A percentile compares a stretch with the other conserved stretches of the same genome.
These are phyloP conservation scores for Lithophane ornitopus DNA, from an alignment of 2,888 invertebrate species.

Conservation along the genomic window DNA sequence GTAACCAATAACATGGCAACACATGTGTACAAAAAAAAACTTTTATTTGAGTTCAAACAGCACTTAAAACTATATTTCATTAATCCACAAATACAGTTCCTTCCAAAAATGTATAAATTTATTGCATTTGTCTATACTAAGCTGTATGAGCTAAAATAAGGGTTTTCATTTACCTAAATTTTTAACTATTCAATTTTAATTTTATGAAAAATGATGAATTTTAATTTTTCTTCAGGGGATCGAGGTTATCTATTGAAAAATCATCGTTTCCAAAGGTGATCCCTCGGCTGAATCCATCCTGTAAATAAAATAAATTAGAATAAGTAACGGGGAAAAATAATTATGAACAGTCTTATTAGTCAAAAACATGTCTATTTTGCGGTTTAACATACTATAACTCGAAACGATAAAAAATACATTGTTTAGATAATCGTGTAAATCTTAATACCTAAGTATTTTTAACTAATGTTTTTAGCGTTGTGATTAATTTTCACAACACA, in stretches of 20 bases:
- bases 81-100: constrained; percentile 68
- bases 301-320: constrained; percentile 76
- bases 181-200: constrained; percentile 73
- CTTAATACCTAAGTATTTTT: background rate
- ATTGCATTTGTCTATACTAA: constrained; percentile 77
- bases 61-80: constrained; percentile 72
- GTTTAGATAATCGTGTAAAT: background rate
- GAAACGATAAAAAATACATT: no score
- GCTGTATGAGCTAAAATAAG: constrained; percentile 80
- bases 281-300: constrained; percentile 97
- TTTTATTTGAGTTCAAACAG: constrained; percentile 80
- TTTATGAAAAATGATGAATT: constrained; percentile 61
- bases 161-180: constrained; percentile 73
- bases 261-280: constrained; percentile 97
- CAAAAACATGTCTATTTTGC: constrained; percentile 17
- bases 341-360: background rate
- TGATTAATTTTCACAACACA: no score
- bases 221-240: constrained; percentile 96
- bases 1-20: constrained; percentile 89
- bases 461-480: background rate
- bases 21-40: constrained; percentile 72
- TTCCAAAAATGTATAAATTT: constrained; percentile 68
- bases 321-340: background rate
- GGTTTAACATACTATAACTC: no score
- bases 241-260: constrained; percentile 98